A percentile compares a stretch with the other conserved stretches of the same genome.
phyloP scores from a whole-genome alignment of 1,140 invertebrate species.

The Argopecten irradians region DNA sequence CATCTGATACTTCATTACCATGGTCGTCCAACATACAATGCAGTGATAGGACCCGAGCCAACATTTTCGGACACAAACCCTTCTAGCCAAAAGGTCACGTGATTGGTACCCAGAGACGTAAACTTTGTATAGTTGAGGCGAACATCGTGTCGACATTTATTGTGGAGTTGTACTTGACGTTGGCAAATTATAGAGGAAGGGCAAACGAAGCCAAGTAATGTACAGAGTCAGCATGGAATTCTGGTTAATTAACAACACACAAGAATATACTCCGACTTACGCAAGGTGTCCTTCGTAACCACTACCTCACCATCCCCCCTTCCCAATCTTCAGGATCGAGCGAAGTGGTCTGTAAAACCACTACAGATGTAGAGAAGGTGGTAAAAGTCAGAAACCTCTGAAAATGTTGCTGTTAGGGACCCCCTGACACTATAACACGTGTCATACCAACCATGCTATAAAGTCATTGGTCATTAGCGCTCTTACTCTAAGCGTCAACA shows the following conservation, averaged over 20 bases:
- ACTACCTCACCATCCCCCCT: not conserved
- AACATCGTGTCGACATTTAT: not conserved
- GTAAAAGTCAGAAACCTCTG: too few species aligned
- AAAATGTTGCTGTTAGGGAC: too few species aligned
- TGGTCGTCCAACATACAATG: not conserved
- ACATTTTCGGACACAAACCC: not conserved
- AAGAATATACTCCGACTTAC: not conserved
- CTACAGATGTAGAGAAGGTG: too few species aligned
- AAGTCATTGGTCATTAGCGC: too few species aligned
- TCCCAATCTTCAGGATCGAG: not conserved
- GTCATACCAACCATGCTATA: too few species aligned
- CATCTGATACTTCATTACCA: not conserved
- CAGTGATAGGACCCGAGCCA: not conserved
- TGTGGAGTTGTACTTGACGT: not conserved
- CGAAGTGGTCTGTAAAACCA: not conserved
- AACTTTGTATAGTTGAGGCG: not conserved
- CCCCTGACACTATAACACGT: too few species aligned
- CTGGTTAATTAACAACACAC: not conserved
- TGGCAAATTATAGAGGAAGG: slow-evolving; percentile 21
- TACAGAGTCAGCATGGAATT: not conserved
- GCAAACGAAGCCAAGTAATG: not conserved
- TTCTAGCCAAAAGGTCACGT: not conserved
- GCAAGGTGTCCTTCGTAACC: not conserved
- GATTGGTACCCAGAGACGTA: not conserved
- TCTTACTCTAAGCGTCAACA: too few species aligned